Conservation (phyloP, 1,140 invertebrate species). For the Sogatella furcifera region DNA sequence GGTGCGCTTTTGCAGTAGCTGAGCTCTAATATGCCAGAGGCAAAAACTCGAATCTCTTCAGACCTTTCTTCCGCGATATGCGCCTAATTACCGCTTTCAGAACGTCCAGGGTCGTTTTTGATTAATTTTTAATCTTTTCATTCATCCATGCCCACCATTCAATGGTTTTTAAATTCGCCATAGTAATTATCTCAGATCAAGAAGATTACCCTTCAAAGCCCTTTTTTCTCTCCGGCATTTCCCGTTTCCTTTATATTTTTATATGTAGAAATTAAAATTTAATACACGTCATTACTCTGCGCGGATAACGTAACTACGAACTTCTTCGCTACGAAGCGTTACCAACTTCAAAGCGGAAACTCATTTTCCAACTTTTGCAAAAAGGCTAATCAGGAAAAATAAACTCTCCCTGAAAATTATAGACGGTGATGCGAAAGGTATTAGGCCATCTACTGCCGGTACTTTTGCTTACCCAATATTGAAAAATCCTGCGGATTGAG, state of each 20-base stretch:
- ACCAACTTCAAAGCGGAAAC: too few species aligned
- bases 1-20: not conserved
- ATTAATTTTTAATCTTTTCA: slow-evolving; percentile 2
- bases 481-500: too few species aligned
- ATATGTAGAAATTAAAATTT: not conserved
- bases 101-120: not conserved
- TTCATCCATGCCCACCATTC: not conserved
- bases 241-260: not conserved
- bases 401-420: too few species aligned
- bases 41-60: slow-evolving; percentile 2
- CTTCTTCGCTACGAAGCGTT: too few species aligned
- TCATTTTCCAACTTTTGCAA: too few species aligned
- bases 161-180: slow-evolving; percentile 1
- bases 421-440: too few species aligned
- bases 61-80: slow-evolving; percentile 1
- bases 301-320: too few species aligned
- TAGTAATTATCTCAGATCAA: slow-evolving; percentile 1
- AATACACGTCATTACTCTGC: not conserved
- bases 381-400: too few species aligned
- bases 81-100: slow-evolving; percentile 2
- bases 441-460: too few species aligned
- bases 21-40: not conserved
- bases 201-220: not conserved
- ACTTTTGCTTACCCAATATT: too few species aligned
- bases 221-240: not conserved